Conservation (phyloP, 37 sponge, comb jelly and placozoan genomes). For the Aphrocallistes beatrix region DNA sequence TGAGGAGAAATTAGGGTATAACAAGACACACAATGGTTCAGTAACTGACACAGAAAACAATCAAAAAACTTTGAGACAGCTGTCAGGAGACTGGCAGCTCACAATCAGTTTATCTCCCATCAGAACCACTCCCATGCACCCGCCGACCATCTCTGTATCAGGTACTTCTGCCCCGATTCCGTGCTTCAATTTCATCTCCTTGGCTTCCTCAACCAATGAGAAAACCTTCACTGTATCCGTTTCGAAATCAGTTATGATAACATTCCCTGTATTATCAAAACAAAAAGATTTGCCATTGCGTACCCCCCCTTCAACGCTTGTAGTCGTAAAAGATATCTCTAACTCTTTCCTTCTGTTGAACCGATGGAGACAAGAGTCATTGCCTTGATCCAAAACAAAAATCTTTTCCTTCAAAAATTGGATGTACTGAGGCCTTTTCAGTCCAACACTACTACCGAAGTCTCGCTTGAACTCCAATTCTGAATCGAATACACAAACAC, state of each 20-base stretch:
- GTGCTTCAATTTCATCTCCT: background rate
- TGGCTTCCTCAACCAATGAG: background rate
- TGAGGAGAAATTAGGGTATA: too few relatives aligned
- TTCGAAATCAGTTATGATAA: background rate
- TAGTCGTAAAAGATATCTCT: background rate
- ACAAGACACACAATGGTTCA: too few relatives aligned
- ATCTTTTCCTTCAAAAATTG: background rate
- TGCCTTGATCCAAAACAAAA: background rate
- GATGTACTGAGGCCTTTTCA: background rate
- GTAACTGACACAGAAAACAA: too few relatives aligned
- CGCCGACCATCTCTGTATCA: background rate
- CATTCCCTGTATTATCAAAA: background rate
- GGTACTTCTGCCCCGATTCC: background rate
- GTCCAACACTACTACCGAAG: background rate
- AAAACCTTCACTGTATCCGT: background rate
- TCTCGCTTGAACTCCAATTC: background rate
- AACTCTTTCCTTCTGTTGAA: background rate
- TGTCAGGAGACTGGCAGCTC: background rate
- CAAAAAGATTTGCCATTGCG: background rate
- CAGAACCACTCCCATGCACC: background rate
- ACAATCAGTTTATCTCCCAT: background rate
- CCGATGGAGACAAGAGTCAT: background rate
- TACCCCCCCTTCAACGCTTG: background rate
- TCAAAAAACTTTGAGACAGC: background rate
- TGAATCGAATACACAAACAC: background rate